These are phyloP conservation scores for Acanthochromis polyacanthus DNA, from an alignment of 2,113 vertebrate species.

Conservation along the genomic window DNA sequence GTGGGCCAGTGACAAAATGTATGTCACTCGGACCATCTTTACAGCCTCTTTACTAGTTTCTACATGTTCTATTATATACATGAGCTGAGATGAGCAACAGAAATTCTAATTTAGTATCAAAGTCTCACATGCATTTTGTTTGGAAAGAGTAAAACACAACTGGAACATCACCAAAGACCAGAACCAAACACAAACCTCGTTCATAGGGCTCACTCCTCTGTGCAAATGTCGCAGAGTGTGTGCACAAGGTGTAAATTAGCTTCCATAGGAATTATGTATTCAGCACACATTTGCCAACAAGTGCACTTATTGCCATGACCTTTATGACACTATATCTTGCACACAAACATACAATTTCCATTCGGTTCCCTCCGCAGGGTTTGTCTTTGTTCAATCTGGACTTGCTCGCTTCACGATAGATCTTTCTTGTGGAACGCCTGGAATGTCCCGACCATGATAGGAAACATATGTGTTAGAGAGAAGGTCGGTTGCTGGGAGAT, in stretches of 20 bases:
- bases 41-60: too few species aligned
- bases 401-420: slow-evolving; percentile 33
- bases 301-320: not conserved
- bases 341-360: slow-evolving; percentile 8
- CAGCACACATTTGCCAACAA: not conserved
- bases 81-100: not conserved
- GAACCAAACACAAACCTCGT: too few species aligned
- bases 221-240: not conserved
- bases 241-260: not conserved
- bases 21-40: not conserved
- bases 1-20: too few species aligned
- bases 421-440: slow-evolving; percentile 65
- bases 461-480: slow-evolving; percentile 77
- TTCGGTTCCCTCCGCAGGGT: not conserved
- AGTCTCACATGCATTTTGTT: not conserved
- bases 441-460: slow-evolving; percentile 71
- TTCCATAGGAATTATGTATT: not conserved
- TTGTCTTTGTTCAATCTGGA: slow-evolving; percentile 30
- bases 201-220: too few species aligned
- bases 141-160: not conserved
- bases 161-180: not conserved
- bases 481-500: slow-evolving; percentile 54
- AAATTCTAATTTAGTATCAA: not conserved
- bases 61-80: not conserved
- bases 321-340: not conserved